Percentiles rank a stretch among this genome's conserved stretches.
phyloP scores from a whole-genome alignment of 2,113 vertebrate species.

The Petaurus breviceps region DNA sequence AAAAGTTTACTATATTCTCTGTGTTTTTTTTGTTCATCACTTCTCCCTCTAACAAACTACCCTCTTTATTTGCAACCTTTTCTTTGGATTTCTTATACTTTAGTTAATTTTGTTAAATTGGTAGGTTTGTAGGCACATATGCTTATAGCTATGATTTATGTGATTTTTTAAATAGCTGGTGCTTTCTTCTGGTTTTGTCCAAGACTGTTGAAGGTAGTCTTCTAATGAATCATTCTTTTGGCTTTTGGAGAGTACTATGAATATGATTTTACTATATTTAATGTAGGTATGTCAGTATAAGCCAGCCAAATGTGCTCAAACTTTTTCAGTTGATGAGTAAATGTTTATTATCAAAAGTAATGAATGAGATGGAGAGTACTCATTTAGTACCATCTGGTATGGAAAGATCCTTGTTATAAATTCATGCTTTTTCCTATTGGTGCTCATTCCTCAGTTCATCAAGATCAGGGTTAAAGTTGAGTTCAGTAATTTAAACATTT shows the following conservation, averaged over 20 bases:
- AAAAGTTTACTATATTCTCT: not conserved
- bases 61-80: not conserved
- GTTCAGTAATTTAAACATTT: not conserved
- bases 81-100: conserved; percentile 42
- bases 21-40: not conserved
- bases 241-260: conserved; percentile 20
- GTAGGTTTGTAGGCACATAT: conserved; percentile 19
- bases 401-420: not conserved
- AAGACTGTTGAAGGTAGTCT: not conserved
- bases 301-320: not conserved
- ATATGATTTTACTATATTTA: not conserved
- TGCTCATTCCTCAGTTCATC: not conserved
- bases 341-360: conserved; percentile 38
- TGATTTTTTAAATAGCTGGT: conserved; percentile 5
- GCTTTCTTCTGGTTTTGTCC: not conserved
- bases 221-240: conserved; percentile 28
- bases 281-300: not conserved
- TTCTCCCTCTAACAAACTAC: not conserved
- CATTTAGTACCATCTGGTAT: not conserved
- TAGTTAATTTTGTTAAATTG: conserved; percentile 33
- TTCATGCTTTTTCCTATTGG: not conserved
- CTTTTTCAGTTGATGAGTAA: conserved; percentile 25
- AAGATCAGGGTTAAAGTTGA: not conserved
- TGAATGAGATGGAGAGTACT: not conserved
- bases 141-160: not conserved